These are phyloP conservation scores for Littorina saxatilis DNA, from an alignment of 1,140 invertebrate genomes.

Conservation along the genomic window DNA sequence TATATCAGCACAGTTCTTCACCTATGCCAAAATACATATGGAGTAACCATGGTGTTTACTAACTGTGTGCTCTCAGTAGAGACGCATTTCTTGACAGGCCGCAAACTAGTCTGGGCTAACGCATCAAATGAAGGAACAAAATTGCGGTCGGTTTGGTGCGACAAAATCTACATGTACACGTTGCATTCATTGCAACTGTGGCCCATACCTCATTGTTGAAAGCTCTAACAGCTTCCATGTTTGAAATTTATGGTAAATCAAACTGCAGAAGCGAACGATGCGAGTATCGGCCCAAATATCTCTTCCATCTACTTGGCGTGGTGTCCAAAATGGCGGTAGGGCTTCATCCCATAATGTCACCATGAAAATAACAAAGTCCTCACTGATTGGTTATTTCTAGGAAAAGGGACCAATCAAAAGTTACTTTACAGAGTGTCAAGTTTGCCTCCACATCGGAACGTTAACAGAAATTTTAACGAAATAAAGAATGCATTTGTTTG, in stretches of 20 bases:
- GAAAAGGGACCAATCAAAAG: slow-evolving; percentile 38
- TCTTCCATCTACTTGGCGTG: slow-evolving; percentile 43
- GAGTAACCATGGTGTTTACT: too few species aligned
- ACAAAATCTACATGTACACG: too few species aligned
- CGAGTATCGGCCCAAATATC: background rate
- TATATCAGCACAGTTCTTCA: too few species aligned
- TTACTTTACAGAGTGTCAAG: background rate
- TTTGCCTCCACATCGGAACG: too few species aligned
- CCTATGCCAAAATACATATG: too few species aligned
- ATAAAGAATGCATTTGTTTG: too few species aligned
- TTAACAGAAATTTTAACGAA: too few species aligned
- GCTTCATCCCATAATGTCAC: slow-evolving; percentile 52
- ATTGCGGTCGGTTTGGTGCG: too few species aligned
- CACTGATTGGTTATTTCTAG: slow-evolving; percentile 54
- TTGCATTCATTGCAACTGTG: background rate
- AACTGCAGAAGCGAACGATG: background rate
- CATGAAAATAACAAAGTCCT: slow-evolving; percentile 23
- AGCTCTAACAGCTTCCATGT: slow-evolving; percentile 65
- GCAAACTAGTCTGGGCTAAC: too few species aligned
- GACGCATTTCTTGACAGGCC: too few species aligned
- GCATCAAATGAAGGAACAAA: too few species aligned
- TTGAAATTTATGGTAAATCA: slow-evolving; percentile 43
- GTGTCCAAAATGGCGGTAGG: slow-evolving; percentile 60
- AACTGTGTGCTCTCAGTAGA: too few species aligned
- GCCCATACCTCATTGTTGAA: slow-evolving; percentile 16